Evolutionary conservation across 1,140 invertebrate genomes (phyloP), one percentile per base, ranked within the genome.

Genomic region (Yoshiicerus persimilis): DNA sequence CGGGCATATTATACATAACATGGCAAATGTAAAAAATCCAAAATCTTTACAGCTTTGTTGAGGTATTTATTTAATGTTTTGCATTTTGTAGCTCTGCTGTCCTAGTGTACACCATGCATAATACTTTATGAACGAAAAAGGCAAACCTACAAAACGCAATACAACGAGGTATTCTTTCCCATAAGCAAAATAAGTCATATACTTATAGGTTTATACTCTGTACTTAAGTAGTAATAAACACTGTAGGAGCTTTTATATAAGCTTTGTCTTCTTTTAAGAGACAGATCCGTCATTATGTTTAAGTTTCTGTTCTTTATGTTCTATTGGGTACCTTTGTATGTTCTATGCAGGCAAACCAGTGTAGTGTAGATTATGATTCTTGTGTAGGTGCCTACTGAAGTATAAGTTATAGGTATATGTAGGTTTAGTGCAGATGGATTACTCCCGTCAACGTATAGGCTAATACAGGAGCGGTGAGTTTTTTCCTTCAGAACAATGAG

Each of bases 61-160:
- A 36, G 75, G 16, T 80, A 80, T 80, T 80, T 80, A 34, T 80
- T 80, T 77, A 77, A 77, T 77, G 70, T 77, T 80, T 80, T n/a
- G 30, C 30, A 36, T 80, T 80, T 80, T 20, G 25, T 32, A 75
- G 11, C 70, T 34, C 13, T 32, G 11, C 62, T 9, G 16, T 13
- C 39, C 39, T 11, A 11, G 9, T 41, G 2, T 6, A 30, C 8
- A 70, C n/a, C n/a, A n/a, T n/a, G n/a, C 4, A 30, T 70, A 4
- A 30, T 6, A 80, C 32, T n/a, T n/a, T n/a, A 80, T n/a, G 10
- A n/a, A 20, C 20, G 20, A 56, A 56, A 56, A 56, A 56, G 47
- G 47, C 16, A 56, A 56, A 56, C 47, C n/a, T 4, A 56, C 16
- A 20, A n/a, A n/a, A n/a, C n/a, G n/a, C 13, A n/a, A 56, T 47